A percentile compares a stretch with the other conserved stretches of the same genome.
phyloP scores from a whole-genome alignment of 2,113 vertebrate species.

The Pterocles burchelli region DNA sequence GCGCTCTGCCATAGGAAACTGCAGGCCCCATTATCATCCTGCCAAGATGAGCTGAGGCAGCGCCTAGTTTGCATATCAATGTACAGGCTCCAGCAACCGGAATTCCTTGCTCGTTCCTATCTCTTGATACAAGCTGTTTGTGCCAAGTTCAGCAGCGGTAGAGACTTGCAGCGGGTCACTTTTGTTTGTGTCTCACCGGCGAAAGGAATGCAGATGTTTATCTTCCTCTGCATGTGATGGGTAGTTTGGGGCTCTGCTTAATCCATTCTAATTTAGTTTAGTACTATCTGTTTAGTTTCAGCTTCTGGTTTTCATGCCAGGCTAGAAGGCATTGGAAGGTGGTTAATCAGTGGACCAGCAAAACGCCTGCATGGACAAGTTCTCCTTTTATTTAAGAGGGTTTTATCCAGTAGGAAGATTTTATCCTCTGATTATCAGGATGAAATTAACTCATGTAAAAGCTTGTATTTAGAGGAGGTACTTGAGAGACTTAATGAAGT shows the following conservation, averaged over 20 bases:
- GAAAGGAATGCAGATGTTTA: background rate
- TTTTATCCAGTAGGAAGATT: background rate
- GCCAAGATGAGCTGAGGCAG: background rate
- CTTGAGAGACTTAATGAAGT: background rate
- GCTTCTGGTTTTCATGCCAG: background rate
- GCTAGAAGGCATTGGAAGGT: background rate
- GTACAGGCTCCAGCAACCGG: background rate
- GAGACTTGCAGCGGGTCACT: background rate
- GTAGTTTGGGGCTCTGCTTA: background rate
- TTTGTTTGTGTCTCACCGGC: background rate
- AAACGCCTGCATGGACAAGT: background rate
- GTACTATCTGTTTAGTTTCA: background rate
- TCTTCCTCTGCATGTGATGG: background rate
- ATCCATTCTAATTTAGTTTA: background rate
- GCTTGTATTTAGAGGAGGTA: background rate
- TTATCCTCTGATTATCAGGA: background rate
- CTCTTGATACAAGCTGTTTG: background rate
- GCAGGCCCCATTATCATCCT: background rate
- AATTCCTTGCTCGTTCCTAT: background rate
- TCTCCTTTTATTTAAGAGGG: background rate
- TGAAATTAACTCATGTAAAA: background rate
- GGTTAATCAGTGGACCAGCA: background rate
- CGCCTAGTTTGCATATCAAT: background rate
- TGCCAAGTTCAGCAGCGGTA: background rate
- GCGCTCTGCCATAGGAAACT: accelerated